Base-by-base conservation (phyloP, 2,888 invertebrate species). In the Belgica antarctica region DNA sequence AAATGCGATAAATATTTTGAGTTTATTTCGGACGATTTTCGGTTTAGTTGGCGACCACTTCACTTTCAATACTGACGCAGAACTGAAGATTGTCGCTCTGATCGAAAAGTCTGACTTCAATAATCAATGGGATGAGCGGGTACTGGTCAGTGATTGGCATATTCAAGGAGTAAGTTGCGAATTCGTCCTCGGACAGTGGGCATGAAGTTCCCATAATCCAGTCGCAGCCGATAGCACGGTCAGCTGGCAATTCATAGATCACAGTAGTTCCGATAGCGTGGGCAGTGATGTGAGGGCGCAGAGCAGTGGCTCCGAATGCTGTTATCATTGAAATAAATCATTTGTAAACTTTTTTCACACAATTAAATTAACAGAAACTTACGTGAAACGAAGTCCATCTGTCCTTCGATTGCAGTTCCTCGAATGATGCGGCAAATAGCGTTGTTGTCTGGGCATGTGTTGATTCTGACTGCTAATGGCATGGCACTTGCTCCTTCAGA, bases 131-230 rank as follows among this genome's bases (percentile, higher is more conserved):
- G 15, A 36, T 24, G n/a, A 25, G 12, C 15, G 66, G 66, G 31
- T 66, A 47, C 15, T 12, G 10, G 4, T n/a, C 10, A 27, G n/a
- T n/a, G 46, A 66, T 17, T 25, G 66, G 66, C 46, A 66, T 66
- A 12, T 25, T 1, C 10, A 66, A 7, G 10, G 10, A 2, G 15
- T 47, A 66, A n/a, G 46, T 66, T 12, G 17, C 25, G 7, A 46
- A 24, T 66, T 66, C 47, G 19, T 17, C 28, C 25, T n/a, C 8
- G 1, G 22, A 19, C 10, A 66, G n/a, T 66, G 66, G 66, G 19
- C 66, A 66, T 8, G 25, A 2, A 15, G 15, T 15, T 27, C 47
- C 66, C 1, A 4, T 17, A 1, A 66, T 15, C 24, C 46, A 47
- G 4, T 47, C 22, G 41, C 66, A 66, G 15, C n/a, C 47, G 10